Conservation (phyloP, 1,140 invertebrate species). For the Aradophagus sp. region DNA sequence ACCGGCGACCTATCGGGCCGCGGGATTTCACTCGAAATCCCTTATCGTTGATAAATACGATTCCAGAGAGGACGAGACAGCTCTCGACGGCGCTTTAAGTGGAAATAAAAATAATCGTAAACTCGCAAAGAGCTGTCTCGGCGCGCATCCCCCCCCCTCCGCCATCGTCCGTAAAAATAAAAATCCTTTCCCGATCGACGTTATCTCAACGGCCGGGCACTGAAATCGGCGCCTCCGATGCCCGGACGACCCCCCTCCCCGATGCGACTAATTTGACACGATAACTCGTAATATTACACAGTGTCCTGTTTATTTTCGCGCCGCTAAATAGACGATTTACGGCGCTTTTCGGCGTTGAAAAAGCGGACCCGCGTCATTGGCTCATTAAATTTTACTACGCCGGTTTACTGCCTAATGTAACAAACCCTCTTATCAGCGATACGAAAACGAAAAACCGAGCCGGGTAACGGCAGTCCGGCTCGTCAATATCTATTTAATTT, state of each 20-base stretch:
- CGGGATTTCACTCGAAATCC: conserved; percentile 60
- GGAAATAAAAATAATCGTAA: conserved; percentile 66
- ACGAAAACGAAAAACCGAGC: no score
- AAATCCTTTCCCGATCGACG: conserved; percentile 47
- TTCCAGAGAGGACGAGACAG: conserved; percentile 45
- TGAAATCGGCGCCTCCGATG: no score
- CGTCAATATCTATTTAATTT: no score
- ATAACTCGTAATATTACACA: conserved; percentile 42
- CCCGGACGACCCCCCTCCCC: no score
- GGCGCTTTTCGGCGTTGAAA: conserved; percentile 22
- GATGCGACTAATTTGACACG: conserved; percentile 64
- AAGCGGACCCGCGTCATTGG: conserved; percentile 14
- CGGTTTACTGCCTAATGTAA: no score
- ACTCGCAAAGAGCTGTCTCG: conserved; percentile 47
- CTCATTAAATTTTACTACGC: conserved; percentile 28
- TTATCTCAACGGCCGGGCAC: conserved; percentile 29
- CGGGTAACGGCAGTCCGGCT: no score
- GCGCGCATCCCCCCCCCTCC: conserved; percentile 34
- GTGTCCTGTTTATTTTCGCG: conserved; percentile 27
- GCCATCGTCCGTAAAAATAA: conserved; percentile 50
- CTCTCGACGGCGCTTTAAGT: conserved; percentile 57
- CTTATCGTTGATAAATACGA: conserved; percentile 65
- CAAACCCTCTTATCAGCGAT: no score
- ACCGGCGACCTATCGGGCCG: conserved; percentile 58
- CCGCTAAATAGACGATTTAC: conserved; percentile 32